Base-by-base conservation (phyloP, 2,888 invertebrate species). In the Lottia scabra region DNA sequence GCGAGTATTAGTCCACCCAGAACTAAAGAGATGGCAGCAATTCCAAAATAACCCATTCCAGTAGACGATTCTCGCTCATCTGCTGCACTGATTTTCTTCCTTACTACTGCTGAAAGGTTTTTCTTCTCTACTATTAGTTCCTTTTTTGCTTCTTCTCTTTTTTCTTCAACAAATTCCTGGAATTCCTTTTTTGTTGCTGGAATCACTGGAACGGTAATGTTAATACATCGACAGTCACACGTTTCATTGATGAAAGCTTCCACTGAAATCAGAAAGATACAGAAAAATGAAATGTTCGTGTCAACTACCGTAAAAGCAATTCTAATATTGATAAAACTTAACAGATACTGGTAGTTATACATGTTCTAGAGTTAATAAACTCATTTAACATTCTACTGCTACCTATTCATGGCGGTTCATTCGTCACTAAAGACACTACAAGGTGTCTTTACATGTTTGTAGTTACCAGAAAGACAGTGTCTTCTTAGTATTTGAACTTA, bases 81-180 rank as follows among this genome's bases (percentile, higher is more conserved):
- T 16, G 72, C 68, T 3, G 68, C 72, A 27, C 72, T 72, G 56
- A 46, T 63, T 27, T 68, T 68, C 62, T 72, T 72, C 12, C 72
- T 46, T 26, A 68, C 65, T 1, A 68, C 68, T 5, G 72, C 64
- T 15, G 72, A 72, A 45, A 72, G 68, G 13, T 64, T 65, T 4
- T 65, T 68, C 65, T 68, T 72, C 44, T 63, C 56, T 30, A 72
- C 65, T 38, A 64, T 56, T 10, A 72, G 65, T 48, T 72, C 68
- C 12, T 72, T 68, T 27, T 72, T 19, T 15, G 65, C 65, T 63
- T 72, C 64, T 44, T 72, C 64, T 43, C 38, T 23, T 43, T 68
- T 23, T 13, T 67, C 63, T 44, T 67, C 64, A 45, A 68, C 65
- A 48, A 67, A 71, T 56, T 71, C 44, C 30, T 63, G n/a, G 15